These are phyloP conservation scores for Amphiprion percula DNA, from an alignment of 2,113 vertebrate genomes.

Conservation along the genomic window DNA sequence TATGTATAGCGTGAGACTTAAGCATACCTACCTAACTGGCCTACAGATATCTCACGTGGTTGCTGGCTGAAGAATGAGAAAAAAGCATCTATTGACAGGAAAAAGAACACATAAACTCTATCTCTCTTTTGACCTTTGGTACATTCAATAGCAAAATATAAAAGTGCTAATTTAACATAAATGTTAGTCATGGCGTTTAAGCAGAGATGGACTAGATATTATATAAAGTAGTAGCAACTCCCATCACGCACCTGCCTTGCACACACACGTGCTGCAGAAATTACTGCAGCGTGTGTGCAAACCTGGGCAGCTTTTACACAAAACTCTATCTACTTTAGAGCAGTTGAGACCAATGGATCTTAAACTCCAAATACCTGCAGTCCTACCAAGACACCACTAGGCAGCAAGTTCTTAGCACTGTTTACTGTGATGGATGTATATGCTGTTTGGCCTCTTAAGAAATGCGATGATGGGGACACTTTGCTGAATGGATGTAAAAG, in stretches of 20 bases:
- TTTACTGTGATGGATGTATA: slow-evolving; percentile 9
- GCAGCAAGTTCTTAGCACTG: not conserved
- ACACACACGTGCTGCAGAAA: slow-evolving; percentile 11
- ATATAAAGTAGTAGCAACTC: not conserved
- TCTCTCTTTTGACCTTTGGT: not conserved
- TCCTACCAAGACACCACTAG: not conserved
- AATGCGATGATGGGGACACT: slow-evolving; percentile 32
- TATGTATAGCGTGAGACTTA: not conserved
- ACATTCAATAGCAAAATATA: not conserved
- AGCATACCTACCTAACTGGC: not conserved
- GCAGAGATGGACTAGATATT: not conserved
- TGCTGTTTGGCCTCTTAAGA: slow-evolving; percentile 22
- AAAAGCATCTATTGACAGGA: not conserved
- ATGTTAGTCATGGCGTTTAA: not conserved
- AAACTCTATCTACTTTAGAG: slow-evolving; percentile 7
- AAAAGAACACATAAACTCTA: not conserved
- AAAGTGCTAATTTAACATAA: slow-evolving; percentile 6
- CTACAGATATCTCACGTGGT: not conserved
- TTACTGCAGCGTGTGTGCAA: slow-evolving; percentile 15
- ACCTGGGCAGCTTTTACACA: not conserved
- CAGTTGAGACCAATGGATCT: slow-evolving; percentile 3
- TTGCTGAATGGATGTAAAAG: slow-evolving; percentile 37
- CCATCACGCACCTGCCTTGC: slow-evolving; percentile 1
- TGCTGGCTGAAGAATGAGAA: not conserved
- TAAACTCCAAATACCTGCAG: slow-evolving; percentile 14